Base-by-base conservation (phyloP, 2,888 invertebrate genomes). In the Lithophane leautieri region DNA sequence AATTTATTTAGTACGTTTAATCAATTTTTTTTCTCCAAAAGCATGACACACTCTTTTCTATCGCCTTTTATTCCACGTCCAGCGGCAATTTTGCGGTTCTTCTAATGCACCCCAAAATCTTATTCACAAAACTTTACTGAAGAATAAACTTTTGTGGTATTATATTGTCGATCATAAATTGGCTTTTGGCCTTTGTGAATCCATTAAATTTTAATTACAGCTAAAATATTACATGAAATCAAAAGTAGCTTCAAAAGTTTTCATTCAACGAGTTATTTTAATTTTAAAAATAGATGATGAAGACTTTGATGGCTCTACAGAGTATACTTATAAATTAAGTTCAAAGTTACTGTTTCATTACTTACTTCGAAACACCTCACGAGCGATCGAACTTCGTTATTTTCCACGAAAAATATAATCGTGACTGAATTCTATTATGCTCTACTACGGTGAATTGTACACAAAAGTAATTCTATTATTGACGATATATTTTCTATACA, bases 201-300 rank as follows among this genome's bases (percentile, higher is more conserved):
- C 70, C 68, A 77, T 81, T 81, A 76, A 77, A 68, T 76, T 61
- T 69, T 70, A 73, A 84, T 77, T 70, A 71, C 40, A 65, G 25
- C 78, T 68, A 70, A 81, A 78, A 73, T 84, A 74, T 78, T 60
- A 72, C 70, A 62, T 52, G 56, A 73, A 66, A 68, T 75, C 78
- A 76, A 78, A 61, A 67, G 58, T 56, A 77, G 70, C 71, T 74
- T 62, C 58, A 42, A 76, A 84, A 84, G 70, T 86, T 86, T 72
- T 60, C 63, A 73, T 85, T 86, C 62, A 84, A 62, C 25, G 73
- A 75, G 76, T 63, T 78, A 70, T 25, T 78, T 69, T 69, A 52
- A 81, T 86, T 72, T 74, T 63, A 54, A 70, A 71, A 78, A 81
- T 61, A 61, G 28, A 50, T 73, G 70, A 65, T 56, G 76, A 77